Base-by-base conservation (phyloP, 2,113 vertebrate species). In the Tricholaema leucomelas region DNA sequence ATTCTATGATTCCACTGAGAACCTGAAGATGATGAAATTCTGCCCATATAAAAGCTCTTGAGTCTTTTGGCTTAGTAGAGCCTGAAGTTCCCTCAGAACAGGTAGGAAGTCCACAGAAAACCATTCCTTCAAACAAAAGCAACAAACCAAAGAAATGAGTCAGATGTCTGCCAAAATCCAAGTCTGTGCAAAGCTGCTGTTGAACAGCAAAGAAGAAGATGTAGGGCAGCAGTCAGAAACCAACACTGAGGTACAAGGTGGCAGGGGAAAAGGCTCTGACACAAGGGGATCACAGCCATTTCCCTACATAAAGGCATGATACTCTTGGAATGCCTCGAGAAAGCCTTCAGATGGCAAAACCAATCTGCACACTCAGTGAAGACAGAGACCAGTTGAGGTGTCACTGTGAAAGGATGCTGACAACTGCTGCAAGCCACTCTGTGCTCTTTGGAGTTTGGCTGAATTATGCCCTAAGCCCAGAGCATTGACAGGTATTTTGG, bases 71-170 rank as follows among this genome's bases (percentile, higher is more conserved):
- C 71, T 82, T 79, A 50, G 33, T 31, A 65, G 31, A 35, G 40
- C 27, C n/a, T 61, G 64, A 52, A 80, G n/a, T 89, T 73, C 55
- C 59, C 38, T 77, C n/a, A 44, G 58, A 83, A 82, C 1, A 36
- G 17, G 72, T 21, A 82, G 79, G 82, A 93, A 93, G 18, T 67
- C 31, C 48, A 70, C 23, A 69, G 85, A 73, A 95, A 92, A 38
- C 64, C 14, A 64, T 16, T 55, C 16, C 20, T 92, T 88, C 20
- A 60, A 77, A 24, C 15, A 44, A 44, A 44, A 44, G 19, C 19
- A 88, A 90, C 73, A 91, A 91, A 74, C 40, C 50, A 61, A 75
- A 61, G 40, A 80, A 56, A 63, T 74, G 59, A 87, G 55, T 50
- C 42, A 85, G 72, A 72, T 69, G 61, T 78, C 50, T 54, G 65